These are phyloP conservation scores for Trachurus trachurus DNA, from an alignment of 2,797 vertebrate genomes.

Conservation along the genomic window DNA sequence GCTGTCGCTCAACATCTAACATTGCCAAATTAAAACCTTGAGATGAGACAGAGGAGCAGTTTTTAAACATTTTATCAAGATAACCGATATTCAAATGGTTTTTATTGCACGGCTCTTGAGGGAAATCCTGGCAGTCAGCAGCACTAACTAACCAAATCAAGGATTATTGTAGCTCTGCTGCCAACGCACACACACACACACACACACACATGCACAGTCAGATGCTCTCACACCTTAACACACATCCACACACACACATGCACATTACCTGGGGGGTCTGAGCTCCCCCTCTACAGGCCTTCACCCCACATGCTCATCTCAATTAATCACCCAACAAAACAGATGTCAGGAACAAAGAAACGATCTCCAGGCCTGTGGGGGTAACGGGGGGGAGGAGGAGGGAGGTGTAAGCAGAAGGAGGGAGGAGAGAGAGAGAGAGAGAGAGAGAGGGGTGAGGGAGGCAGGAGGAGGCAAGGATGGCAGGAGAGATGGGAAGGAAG, in stretches of 20 bases:
- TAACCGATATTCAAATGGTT: slow-evolving; percentile 56
- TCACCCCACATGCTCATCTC: slow-evolving; percentile 84
- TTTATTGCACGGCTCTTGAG: slow-evolving; percentile 37
- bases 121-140: slow-evolving; percentile 59
- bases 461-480: slow-evolving; percentile 38
- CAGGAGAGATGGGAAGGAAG: slow-evolving; percentile 34
- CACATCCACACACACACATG: slow-evolving; percentile 19
- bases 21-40: slow-evolving; percentile 39
- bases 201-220: slow-evolving; percentile 3
- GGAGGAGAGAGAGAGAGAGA: slow-evolving; percentile 22
- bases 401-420: slow-evolving; percentile 11
- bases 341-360: slow-evolving; percentile 85
- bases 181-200: slow-evolving; percentile 42
- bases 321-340: slow-evolving; percentile 86
- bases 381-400: slow-evolving; percentile 17
- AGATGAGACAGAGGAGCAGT: slow-evolving; percentile 28
- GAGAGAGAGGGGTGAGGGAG: slow-evolving; percentile 9
- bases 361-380: slow-evolving; percentile 77
- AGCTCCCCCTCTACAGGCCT: slow-evolving; percentile 73
- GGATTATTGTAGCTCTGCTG: slow-evolving; percentile 49
- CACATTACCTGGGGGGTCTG: slow-evolving; percentile 79
- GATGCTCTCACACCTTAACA: not conserved
- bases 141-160: slow-evolving; percentile 69
- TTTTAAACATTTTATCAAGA: slow-evolving; percentile 51
- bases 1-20: slow-evolving; percentile 57